A percentile compares a stretch with the other conserved stretches of the same genome.
These are phyloP conservation scores for chimpanzee (Pan troglodytes) DNA, from an alignment of 2,113 vertebrate species.

Conservation along the genomic window NHGRI_mPanTro3-v2.1_pri NC_072402.2:85794001-85794500, in stretches of 20 bases:
- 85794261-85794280: not conserved
- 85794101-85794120: not conserved
- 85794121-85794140: not conserved
- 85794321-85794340: not conserved
- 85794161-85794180: not conserved
- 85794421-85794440: not conserved
- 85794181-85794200: not conserved
- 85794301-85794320: not conserved
- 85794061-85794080: not conserved
- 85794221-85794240: not conserved
- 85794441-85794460: not conserved
- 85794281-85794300: not conserved
- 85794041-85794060: not conserved
- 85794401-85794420: not conserved
- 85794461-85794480: no score
- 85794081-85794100: not conserved
- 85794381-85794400: not conserved
- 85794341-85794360: not conserved
- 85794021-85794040: not conserved
- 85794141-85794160: not conserved
- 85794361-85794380: not conserved
- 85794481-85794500: not conserved
- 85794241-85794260: slow-evolving; percentile 5
- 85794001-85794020: not conserved
- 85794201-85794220: not conserved